phyloP scores from a whole-genome alignment of 2,888 invertebrate genomes.

The Aspidiotus rigidus region DNA sequence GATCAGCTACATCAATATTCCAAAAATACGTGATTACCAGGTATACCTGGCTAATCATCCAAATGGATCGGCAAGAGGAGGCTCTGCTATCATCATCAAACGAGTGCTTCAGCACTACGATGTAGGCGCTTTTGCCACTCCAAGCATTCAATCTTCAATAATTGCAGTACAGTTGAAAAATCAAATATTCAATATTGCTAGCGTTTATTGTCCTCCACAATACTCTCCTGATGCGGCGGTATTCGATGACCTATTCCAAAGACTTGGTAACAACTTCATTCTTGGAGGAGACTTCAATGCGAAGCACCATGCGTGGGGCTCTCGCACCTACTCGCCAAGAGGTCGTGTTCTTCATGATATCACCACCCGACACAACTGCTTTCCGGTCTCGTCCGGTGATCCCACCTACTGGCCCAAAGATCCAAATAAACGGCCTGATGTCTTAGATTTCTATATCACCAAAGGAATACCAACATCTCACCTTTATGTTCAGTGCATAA shows the following conservation, averaged over 20 bases:
- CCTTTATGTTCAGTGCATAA: conserved; percentile 10
- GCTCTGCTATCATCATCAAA: conserved; percentile 6
- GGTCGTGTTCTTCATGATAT: not conserved
- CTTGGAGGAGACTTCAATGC: conserved; percentile 9
- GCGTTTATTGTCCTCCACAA: conserved; percentile 3
- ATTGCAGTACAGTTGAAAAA: conserved; percentile 8
- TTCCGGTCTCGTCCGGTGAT: conserved; percentile 11
- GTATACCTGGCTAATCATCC: not conserved
- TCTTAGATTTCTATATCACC: conserved; percentile 16
- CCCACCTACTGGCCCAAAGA: conserved; percentile 26
- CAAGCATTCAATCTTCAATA: conserved; percentile 8
- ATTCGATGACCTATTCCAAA: conserved; percentile 5
- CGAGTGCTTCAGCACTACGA: not conserved
- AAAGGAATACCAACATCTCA: conserved; percentile 16
- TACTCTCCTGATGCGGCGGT: not conserved
- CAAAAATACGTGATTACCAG: conserved; percentile 2
- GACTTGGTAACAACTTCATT: conserved; percentile 5
- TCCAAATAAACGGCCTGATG: conserved; percentile 15
- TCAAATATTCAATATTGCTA: not conserved
- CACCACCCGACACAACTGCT: not conserved
- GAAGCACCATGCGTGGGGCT: conserved; percentile 3
- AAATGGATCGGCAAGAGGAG: not conserved
- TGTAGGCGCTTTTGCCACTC: not conserved
- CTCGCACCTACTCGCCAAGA: conserved; percentile 3
- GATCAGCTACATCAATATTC: conserved; percentile 2